Percentiles rank a stretch among this genome's conserved stretches.
Conservation (phyloP, 2,797 vertebrate genomes). For the Sylvia borin region DNA sequence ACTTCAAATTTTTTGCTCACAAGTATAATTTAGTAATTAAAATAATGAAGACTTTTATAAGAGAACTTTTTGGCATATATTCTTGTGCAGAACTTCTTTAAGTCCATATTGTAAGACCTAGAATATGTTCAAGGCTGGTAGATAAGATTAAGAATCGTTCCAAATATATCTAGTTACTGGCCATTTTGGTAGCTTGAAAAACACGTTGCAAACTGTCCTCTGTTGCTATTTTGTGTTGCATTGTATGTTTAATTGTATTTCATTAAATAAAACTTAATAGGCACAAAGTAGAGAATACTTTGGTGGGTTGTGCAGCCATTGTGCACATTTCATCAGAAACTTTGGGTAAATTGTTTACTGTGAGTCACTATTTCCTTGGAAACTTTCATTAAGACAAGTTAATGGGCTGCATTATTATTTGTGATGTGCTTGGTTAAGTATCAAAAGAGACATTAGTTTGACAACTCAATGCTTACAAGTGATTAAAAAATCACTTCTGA, state of each 20-base stretch:
- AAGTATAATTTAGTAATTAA: neutral
- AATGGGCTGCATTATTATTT: constrained; percentile 42
- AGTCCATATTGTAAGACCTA: neutral
- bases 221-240: neutral
- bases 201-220: neutral
- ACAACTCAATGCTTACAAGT: neutral
- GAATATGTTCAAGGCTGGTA: neutral
- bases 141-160: neutral
- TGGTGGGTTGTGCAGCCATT: neutral
- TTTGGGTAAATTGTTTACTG: neutral
- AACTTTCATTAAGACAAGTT: constrained; percentile 52
- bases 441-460: constrained; percentile 42
- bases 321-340: neutral
- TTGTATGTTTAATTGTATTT: neutral
- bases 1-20: neutral
- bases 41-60: neutral
- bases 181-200: neutral
- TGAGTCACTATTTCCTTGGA: constrained; percentile 4
- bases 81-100: neutral
- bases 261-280: neutral
- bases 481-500: constrained; percentile 42
- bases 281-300: neutral
- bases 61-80: neutral
- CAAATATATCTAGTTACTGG: neutral
- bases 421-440: constrained; percentile 37